Base-by-base conservation (phyloP, 2,113 vertebrate genomes). In the Thunnus maccoyii region DNA sequence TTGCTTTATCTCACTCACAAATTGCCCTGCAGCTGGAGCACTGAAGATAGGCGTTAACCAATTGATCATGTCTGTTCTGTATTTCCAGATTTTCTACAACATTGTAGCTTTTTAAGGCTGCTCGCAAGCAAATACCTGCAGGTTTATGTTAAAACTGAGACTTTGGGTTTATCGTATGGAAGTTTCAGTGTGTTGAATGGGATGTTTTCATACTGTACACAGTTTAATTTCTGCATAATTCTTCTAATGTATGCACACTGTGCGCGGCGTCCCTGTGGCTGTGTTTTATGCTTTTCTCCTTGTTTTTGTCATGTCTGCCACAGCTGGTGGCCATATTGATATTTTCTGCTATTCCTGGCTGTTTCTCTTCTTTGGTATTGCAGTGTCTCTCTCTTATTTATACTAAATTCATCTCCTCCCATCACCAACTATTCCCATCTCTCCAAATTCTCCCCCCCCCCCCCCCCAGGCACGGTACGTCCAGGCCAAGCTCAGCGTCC, bases 401-500 rank as follows among this genome's bases (percentile, higher is more conserved):
- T 27, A 20, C 12, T 51, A 13, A 58, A 67, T 58, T 57, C 6
- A 69, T 67, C 52, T 57, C 18, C 57, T 54, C 64, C 57, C 61
- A 25, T 22, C 52, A 17, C 2, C 17, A 50, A 36, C 17, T 63
- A 11, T 72, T 73, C 54, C 25, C 16, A 4, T 57, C 18, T 7
- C 25, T 30, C 44, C 20, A 41, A 41, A 9, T 52, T 15, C 50
- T 71, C 78, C 61, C 16, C 90, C 78, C 61, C 15, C 90, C 78
- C 61, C 16, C 90, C 78, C 61, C 15, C 90, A 99, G 98, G 97
- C 97, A 0, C 96, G 98, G 22, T 99, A 99, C 0, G 92, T 97
- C 64, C 98, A 99, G 93, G 98, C 98, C 13, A 99, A 99, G 93
- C 94, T 99, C 46, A 99, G 98, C 0, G 98, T 99, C 55, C 98